Base-by-base conservation (phyloP, 2,888 invertebrate species). In the Stenoptilia bipunctidactyla region DNA sequence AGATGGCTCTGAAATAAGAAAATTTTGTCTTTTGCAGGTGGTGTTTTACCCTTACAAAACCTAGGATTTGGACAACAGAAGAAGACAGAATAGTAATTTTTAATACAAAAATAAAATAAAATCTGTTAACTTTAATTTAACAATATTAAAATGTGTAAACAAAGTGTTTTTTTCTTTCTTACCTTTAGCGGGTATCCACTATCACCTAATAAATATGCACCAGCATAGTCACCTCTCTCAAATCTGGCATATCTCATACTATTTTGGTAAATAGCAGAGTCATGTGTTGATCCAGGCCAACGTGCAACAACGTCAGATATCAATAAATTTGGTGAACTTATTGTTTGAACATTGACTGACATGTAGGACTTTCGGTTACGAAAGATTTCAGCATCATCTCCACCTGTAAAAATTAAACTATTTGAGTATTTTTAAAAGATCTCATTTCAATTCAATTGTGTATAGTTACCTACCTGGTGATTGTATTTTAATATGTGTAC, bases 201-300 rank as follows among this genome's bases (percentile, higher is more conserved):
- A 40, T 58, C 53, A 9, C 51, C 55, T 27, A 48, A 27, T 33
- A 46, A 38, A 34, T 40, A 30, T 2, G 12, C 10, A 5, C 36
- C 34, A 6, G 48, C 40, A 27, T 54, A 38, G 13, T 47, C 12
- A 27, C 40, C 41, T 27, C 42, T 38, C 10, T 47, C 43, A 41
- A 45, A 51, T n/a, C 40, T 13, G 5, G 13, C 8, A 8, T 14
- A 41, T 9, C 20, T 4, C 12, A 35, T 20, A 35, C 41, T 38
- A 34, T 39, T 44, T 38, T 42, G 40, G 39, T 38, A 41, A 40
- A 49, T 48, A 34, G 49, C 40, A 15, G 43, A 33, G 34, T 55
- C 55, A 41, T 54, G 55, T 5, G 47, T 34, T 5, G 48, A 50
- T 13, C 55, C 55, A 34, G 54, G 55, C 55, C 57, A 59, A 12